Conservation (phyloP, 2,113 vertebrate genomes). For the Macaca mulatta region DNA sequence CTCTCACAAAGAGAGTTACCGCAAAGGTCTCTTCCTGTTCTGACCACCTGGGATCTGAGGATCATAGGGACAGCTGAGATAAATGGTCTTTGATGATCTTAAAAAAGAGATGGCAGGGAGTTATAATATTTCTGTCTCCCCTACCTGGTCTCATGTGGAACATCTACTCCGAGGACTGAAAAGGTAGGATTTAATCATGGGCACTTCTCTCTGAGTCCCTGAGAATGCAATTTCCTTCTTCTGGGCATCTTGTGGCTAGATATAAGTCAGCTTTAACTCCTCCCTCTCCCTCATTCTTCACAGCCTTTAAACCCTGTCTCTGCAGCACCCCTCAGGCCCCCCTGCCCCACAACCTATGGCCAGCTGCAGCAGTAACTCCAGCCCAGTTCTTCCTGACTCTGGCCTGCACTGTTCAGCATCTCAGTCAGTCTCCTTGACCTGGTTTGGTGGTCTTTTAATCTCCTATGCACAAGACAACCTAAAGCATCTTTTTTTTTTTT, state of each 20-base stretch:
- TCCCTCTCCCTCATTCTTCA: neutral
- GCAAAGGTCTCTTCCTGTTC: neutral
- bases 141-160: neutral
- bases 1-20: neutral
- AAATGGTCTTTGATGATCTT: neutral
- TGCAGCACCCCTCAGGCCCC: neutral
- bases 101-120: neutral
- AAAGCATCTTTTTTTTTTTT: neutral
- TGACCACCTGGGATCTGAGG: neutral
- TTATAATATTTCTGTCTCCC: neutral
- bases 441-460: neutral
- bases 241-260: neutral
- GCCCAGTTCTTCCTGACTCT: neutral
- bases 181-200: neutral
- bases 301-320: neutral
- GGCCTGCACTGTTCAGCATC: neutral
- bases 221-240: neutral
- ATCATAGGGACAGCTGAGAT: neutral
- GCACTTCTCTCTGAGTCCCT: neutral
- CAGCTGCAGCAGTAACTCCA: neutral
- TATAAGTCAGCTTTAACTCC: neutral
- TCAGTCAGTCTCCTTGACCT: neutral
- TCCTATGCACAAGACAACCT: neutral
- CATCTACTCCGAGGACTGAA: neutral
- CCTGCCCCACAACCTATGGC: no score